Percentiles rank a stretch among this genome's conserved stretches.
Evolutionary conservation across 53 echinoderm and acorn worm genomes (phyloP).

Genomic region (Stichopus horrens): DNA sequence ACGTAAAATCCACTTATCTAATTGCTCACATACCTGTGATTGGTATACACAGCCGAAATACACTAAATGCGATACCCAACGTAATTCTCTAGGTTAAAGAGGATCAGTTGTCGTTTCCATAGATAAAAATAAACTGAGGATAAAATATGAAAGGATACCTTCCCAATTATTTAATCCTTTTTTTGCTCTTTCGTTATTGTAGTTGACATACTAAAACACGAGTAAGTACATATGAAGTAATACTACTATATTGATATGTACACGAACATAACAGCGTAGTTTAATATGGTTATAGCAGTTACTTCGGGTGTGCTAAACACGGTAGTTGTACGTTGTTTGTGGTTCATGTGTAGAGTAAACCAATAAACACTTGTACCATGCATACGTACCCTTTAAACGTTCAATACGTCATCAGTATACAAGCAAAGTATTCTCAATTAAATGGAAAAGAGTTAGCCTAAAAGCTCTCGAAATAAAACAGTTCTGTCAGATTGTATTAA

Average conservation of each 20-base stretch:
- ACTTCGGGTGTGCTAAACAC: no score
- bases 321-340: no score
- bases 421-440: background rate
- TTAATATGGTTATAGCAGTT: no score
- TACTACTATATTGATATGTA: no score
- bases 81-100: conserved; percentile 1
- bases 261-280: no score
- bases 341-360: no score
- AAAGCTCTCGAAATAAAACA: conserved; percentile 12
- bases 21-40: background rate
- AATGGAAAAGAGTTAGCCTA: background rate
- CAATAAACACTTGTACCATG: no score
- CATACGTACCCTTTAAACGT: background rate
- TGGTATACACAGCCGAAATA: background rate
- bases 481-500: conserved; percentile 2
- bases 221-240: background rate
- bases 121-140: background rate
- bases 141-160: background rate
- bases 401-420: background rate
- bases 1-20: conserved; percentile 14
- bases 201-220: background rate
- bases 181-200: background rate
- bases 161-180: background rate
- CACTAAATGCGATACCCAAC: background rate
- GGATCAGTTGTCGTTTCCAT: conserved; percentile 2